Evolutionary conservation across 2,113 vertebrate species (phyloP).

Genomic region (Sapajus apella): DNA sequence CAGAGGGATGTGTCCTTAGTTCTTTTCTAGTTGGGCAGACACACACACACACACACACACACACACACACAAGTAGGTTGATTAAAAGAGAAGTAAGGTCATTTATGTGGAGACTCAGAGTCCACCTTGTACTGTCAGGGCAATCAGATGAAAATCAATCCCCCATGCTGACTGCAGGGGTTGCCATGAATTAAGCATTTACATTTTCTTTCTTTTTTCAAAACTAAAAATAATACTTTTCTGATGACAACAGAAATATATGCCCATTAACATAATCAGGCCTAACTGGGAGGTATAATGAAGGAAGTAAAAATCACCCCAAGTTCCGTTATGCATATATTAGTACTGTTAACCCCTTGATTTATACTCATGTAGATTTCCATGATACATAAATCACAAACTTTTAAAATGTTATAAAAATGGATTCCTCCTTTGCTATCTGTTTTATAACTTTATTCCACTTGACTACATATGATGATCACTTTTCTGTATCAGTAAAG

Average conservation of each 20-base stretch:
- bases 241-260: neutral
- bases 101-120: neutral
- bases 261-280: neutral
- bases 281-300: neutral
- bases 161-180: neutral
- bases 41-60: neutral
- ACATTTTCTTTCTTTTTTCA: neutral
- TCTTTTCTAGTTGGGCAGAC: neutral
- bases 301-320: neutral
- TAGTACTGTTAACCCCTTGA: neutral
- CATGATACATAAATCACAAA: neutral
- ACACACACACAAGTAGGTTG: too few species aligned
- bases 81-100: neutral
- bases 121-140: neutral
- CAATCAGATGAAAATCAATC: neutral
- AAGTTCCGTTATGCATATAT: neutral
- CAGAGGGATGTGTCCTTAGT: neutral
- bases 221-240: slow-evolving; percentile 32
- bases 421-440: neutral
- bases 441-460: slow-evolving; percentile 24
- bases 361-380: neutral
- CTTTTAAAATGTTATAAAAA: slow-evolving; percentile 4
- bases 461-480: neutral
- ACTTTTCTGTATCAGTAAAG: neutral
- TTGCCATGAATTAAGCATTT: neutral